These are phyloP conservation scores for Tachysurus vachellii DNA, from an alignment of 2,113 vertebrate genomes.

Conservation along the genomic window DNA sequence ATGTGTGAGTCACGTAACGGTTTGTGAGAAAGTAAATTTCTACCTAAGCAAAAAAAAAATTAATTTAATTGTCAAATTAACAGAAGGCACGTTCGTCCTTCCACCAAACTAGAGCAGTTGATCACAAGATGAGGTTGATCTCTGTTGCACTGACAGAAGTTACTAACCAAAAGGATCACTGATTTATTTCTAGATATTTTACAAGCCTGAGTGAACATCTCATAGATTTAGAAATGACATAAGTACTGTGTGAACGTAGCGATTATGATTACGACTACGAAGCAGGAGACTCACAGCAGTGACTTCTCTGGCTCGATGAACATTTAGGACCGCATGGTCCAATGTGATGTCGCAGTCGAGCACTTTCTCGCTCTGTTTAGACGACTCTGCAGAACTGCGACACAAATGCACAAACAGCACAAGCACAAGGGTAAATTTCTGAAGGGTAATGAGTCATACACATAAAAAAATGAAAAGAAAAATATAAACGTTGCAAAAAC, in stretches of 20 bases:
- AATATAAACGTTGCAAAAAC: background rate
- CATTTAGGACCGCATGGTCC: conserved; percentile 78
- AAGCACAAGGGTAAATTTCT: background rate
- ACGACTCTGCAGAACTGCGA: conserved; percentile 59
- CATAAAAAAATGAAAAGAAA: background rate
- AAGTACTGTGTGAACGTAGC: background rate
- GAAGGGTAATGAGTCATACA: background rate
- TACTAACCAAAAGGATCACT: no score
- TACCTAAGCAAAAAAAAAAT: no score
- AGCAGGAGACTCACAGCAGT: conserved; percentile 79
- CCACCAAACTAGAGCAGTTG: background rate
- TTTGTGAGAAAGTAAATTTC: no score
- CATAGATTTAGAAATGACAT: background rate
- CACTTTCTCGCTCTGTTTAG: conserved; percentile 69
- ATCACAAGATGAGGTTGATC: background rate
- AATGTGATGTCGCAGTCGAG: conserved; percentile 81
- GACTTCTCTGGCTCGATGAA: conserved; percentile 79
- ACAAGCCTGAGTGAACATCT: background rate
- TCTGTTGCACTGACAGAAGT: background rate
- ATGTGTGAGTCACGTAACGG: no score
- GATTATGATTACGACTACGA: background rate
- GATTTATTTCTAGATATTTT: background rate
- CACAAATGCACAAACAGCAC: conserved; percentile 33
- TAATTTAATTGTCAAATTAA: no score
- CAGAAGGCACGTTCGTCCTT: background rate